phyloP scores from a whole-genome alignment of 2,113 vertebrate species.

The Seriola aureovittata region DNA sequence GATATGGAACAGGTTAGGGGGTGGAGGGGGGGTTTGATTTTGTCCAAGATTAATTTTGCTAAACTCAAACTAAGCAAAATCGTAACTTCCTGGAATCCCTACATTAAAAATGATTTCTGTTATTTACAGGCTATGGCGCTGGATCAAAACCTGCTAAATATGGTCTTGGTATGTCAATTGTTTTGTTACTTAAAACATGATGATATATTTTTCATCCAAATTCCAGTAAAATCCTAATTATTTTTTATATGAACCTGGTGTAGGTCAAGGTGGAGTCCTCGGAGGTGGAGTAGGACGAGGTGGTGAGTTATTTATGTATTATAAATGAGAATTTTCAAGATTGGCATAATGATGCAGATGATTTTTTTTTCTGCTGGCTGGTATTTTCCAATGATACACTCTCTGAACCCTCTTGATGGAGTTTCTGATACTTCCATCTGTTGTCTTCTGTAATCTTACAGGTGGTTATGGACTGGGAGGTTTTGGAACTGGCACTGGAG shows the following conservation, averaged over 20 bases:
- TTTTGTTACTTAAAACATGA: constrained; percentile 5
- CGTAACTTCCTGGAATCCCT: background rate
- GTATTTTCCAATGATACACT: background rate
- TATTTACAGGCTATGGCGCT: constrained; percentile 72
- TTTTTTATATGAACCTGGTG: constrained; percentile 18
- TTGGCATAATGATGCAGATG: background rate
- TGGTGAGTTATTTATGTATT: constrained; percentile 43
- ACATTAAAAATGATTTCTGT: background rate
- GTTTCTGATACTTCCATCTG: no score
- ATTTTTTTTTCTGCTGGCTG: background rate
- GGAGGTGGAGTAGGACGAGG: constrained; percentile 70
- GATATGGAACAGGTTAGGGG: constrained; percentile 75
- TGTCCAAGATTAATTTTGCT: background rate
- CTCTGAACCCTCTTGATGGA: background rate
- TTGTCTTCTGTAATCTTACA: constrained; percentile 8
- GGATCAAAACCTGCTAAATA: constrained; percentile 83
- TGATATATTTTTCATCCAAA: background rate
- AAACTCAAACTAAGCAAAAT: background rate
- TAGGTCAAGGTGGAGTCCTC: constrained; percentile 61
- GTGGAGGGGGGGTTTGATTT: background rate
- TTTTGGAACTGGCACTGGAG: constrained; percentile 30
- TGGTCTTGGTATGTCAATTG: constrained; percentile 52
- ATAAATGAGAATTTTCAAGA: background rate
- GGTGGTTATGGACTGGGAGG: constrained; percentile 42
- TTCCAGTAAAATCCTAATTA: background rate